Base-by-base conservation (phyloP, 2,888 invertebrate species). In the Noctua pronuba region DNA sequence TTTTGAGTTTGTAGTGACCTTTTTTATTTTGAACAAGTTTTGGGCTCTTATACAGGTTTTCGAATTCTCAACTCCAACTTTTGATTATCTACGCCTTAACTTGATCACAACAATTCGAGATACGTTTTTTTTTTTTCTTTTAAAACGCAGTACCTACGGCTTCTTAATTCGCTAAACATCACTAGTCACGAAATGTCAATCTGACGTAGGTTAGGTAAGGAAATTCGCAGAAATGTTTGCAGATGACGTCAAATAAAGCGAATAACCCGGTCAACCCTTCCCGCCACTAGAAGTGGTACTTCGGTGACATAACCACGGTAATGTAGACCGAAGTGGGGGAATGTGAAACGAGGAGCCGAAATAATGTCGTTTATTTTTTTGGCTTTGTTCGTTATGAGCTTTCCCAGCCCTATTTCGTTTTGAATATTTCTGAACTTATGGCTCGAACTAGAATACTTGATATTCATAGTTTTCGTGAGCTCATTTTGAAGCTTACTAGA, bases 171-270 rank as follows among this genome's bases (percentile, higher is more conserved):
- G 24, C 49, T 24, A 38, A 75, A 55, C 28, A 24, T 44, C 28
- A 35, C 41, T 13, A 21, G 16, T 24, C 60, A 49, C n/a, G 24
- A 21, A 16, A 41, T 16, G n/a, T 55, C 75, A 35, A 41, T 49
- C 69, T 46, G 18, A 71, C 60, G 38, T 60, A 44, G 16, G n/a
- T 28, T 60, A 52, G 46, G 44, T 46, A 44, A 70, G 64, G n/a
- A 84, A 58, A 76, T 68, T 74, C 49, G 10, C 41, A 65, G 52
- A 62, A 77, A 71, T 70, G 58, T 60, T 75, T n/a, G 68, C 21
- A 65, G 55, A 69, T 75, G 74, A 85, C 85, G 68, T 81, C 44
- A 77, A 65, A 72, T 82, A 82, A 81, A 65, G 66, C 67, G 69
- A 77, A 75, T 62, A 80, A 60, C 44, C 13, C 52, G 60, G 60